phyloP scores from a whole-genome alignment of 2,113 vertebrate genomes.

The Murina feae region DNA sequence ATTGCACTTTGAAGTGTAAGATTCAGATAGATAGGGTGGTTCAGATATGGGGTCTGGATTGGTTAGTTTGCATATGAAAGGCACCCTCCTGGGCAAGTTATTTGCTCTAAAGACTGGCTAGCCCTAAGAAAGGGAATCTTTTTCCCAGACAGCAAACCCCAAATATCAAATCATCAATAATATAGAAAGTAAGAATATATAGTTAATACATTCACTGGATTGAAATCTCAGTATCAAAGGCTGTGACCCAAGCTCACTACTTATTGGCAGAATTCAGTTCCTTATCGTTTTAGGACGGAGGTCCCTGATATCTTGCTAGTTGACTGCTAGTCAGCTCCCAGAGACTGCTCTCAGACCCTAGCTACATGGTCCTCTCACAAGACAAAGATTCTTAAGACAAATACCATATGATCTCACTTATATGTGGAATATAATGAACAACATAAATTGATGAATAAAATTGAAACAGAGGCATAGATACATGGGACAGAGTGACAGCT shows the following conservation, averaged over 20 bases:
- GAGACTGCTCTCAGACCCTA: not conserved
- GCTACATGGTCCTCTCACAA: not conserved
- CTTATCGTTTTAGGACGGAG: not conserved
- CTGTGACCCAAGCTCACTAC: not conserved
- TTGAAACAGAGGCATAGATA: too few species aligned
- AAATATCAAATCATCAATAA: not conserved
- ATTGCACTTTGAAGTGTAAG: not conserved
- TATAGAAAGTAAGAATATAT: not conserved
- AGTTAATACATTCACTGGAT: not conserved
- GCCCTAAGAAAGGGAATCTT: not conserved
- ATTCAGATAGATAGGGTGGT: not conserved
- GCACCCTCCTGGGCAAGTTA: not conserved
- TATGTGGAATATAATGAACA: too few species aligned
- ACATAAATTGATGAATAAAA: too few species aligned
- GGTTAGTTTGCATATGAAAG: not conserved
- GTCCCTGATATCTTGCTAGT: not conserved
- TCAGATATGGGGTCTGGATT: not conserved
- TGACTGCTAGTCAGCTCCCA: not conserved
- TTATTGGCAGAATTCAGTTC: not conserved
- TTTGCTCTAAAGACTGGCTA: constrained; percentile 15
- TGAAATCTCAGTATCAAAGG: not conserved
- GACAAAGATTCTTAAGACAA: not conserved
- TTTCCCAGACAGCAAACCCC: not conserved
- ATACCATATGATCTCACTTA: too few species aligned
- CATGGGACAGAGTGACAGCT: too few species aligned